These are phyloP conservation scores for Dromococcyx pavoninus DNA, from an alignment of 2,797 vertebrate species.

Conservation along the genomic window DNA sequence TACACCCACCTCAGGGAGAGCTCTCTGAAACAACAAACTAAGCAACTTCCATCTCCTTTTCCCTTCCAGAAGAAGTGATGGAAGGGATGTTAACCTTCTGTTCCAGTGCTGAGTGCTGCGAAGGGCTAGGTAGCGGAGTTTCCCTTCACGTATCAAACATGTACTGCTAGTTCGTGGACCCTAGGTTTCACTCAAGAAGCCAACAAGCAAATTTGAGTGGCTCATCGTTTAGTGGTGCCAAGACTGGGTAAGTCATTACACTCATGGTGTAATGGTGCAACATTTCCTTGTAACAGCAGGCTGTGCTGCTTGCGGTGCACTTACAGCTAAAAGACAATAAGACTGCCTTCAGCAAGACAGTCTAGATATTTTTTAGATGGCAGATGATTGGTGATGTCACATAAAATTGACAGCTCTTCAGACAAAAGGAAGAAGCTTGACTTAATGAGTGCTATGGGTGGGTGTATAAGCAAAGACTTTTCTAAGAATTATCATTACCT, in stretches of 20 bases:
- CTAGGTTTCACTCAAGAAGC: not conserved
- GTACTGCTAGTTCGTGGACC: fast-evolving
- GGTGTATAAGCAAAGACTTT: slow-evolving; percentile 65
- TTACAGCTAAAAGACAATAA: not conserved
- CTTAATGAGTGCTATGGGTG: slow-evolving; percentile 65
- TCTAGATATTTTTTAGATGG: slow-evolving; percentile 14
- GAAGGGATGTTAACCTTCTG: not conserved
- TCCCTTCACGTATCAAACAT: not conserved
- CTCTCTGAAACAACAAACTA: not conserved
- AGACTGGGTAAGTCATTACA: not conserved
- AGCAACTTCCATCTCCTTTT: not conserved
- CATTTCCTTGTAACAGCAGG: not conserved
- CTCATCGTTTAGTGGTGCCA: not conserved
- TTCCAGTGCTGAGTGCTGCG: fast-evolving
- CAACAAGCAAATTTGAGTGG: not conserved
- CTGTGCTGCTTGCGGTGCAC: not conserved
- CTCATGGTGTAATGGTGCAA: not conserved
- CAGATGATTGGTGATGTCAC: slow-evolving; percentile 67
- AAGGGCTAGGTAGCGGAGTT: not conserved
- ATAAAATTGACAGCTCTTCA: slow-evolving; percentile 61
- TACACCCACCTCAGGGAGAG: not conserved
- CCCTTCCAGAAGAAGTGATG: not conserved
- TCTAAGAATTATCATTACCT: slow-evolving; percentile 54
- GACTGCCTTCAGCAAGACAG: slow-evolving; percentile 50
- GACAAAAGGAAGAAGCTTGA: slow-evolving; percentile 60